Conservation (phyloP, 1,140 invertebrate species). For the Andricus grossulariae region DNA sequence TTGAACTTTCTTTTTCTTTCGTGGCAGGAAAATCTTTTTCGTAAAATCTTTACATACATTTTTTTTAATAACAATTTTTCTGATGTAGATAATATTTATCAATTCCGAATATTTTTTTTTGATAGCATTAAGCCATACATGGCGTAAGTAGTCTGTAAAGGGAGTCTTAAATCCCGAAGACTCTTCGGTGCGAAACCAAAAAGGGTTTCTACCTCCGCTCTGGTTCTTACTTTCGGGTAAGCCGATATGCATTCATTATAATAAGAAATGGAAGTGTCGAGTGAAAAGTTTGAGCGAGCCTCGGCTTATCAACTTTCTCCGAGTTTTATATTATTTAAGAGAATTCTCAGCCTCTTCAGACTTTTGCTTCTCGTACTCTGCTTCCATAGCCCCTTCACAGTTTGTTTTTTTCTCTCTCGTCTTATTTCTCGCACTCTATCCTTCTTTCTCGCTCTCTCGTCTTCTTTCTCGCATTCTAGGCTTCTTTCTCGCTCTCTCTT, state of each 20-base stretch:
- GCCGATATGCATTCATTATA: constrained; percentile 77
- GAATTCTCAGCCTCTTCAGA: constrained; percentile 57
- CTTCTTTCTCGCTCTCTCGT: no score
- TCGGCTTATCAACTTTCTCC: constrained; percentile 73
- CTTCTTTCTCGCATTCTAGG: no score
- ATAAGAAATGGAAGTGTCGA: constrained; percentile 73
- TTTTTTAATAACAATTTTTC: no score
- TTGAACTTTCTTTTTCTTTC: no score
- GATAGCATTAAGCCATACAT: not conserved
- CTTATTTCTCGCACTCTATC: no score
- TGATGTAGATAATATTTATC: no score
- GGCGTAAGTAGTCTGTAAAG: not conserved
- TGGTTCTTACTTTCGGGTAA: constrained; percentile 68
- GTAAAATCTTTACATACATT: no score
- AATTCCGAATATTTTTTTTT: not conserved
- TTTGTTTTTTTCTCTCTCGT: constrained; percentile 30
- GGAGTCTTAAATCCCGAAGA: constrained; percentile 55
- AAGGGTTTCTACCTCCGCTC: constrained; percentile 66
- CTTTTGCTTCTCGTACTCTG: constrained; percentile 53
- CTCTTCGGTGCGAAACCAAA: constrained; percentile 61
- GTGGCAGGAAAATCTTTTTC: no score
- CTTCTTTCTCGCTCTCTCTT: no score
- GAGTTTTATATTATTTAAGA: constrained; percentile 76
- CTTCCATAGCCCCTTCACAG: constrained; percentile 39
- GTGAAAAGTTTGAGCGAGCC: constrained; percentile 74